Evolutionary conservation across 1,140 invertebrate genomes (phyloP), one percentile per base, ranked within the genome.

Genomic region (Drosophila nigrodunni): DNA sequence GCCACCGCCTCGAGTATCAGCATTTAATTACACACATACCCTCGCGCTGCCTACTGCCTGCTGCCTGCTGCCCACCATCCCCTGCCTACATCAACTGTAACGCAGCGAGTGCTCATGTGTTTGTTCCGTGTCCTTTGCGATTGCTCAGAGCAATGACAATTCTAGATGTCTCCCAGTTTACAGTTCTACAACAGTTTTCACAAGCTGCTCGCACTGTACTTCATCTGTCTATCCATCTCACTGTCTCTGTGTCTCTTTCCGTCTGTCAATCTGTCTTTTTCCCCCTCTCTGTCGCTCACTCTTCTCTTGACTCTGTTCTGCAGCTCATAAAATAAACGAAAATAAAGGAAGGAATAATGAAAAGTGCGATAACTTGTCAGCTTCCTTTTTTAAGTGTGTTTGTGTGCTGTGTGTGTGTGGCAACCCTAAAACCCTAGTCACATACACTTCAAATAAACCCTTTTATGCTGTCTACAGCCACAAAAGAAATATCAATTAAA

Each of bases 21-120:
- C 79, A 80, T 88, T 87, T 87, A 87, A 87, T 79, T 88, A 88
- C 82, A 83, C 68, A 46, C 75, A 54, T 35, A 30, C 50, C 34
- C 50, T 11, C 39, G 3, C 39, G 7, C 39, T 7, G 1, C 39
- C 39, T 21, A 1, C 18, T 21, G 15, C 39, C 39, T 21, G 18
- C 18, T 21, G 15, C 15, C 15, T 15, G 15, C 15, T 15, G 15
- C 15, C 15, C 18, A 21, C 18, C 39, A 41, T 7, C 39, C 39
- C 39, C 8, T 10, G 11, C 39, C 39, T 41, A 10, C 39, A 41
- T 11, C 7, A 10, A 41, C 3, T 41, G 8, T 4, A 10, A 3
- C 10, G 41, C 41, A 15, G 41, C n/a, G 3, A 2, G 21, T 1
- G 39, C 37, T 58, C 55, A 30, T 58, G 41, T 58, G 55, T 9